These are phyloP conservation scores for Brachionus asplanchnoidis DNA, from an alignment of 1,140 invertebrate species.

Conservation along the genomic window DNA sequence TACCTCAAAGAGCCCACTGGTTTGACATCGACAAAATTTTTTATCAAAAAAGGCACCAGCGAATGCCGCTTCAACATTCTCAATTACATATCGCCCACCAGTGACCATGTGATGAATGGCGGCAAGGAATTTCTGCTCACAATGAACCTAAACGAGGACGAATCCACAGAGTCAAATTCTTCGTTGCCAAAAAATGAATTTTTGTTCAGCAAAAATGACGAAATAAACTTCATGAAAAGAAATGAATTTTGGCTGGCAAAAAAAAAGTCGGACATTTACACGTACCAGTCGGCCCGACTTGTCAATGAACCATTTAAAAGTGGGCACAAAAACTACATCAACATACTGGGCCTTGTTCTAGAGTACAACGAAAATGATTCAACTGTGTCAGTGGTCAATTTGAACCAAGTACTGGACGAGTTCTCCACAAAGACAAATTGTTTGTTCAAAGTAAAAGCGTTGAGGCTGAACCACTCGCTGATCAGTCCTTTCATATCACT, in stretches of 20 bases:
- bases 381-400: slow-evolving; percentile 14
- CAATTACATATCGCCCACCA: slow-evolving; percentile 25
- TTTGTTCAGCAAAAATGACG: slow-evolving; percentile 15
- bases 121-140: slow-evolving; percentile 11
- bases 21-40: slow-evolving; percentile 38
- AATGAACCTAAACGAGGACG: not conserved
- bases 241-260: slow-evolving; percentile 38
- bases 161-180: not conserved
- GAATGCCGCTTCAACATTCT: slow-evolving; percentile 29
- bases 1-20: slow-evolving; percentile 35
- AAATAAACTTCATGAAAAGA: slow-evolving; percentile 32
- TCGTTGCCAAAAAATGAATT: not conserved
- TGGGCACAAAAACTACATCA: not conserved
- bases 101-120: not conserved
- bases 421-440: not conserved
- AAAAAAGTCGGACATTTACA: not conserved
- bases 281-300: slow-evolving; percentile 10
- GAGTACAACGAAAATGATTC: slow-evolving; percentile 33
- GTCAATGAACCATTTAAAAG: slow-evolving; percentile 12
- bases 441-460: not conserved
- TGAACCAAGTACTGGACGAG: not conserved
- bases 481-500: not conserved
- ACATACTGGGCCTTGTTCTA: not conserved
- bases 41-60: not conserved
- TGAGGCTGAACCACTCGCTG: not conserved